These are phyloP conservation scores for Eumacrocentrus americanus DNA, from an alignment of 2,888 invertebrate genomes.

Conservation along the genomic window DNA sequence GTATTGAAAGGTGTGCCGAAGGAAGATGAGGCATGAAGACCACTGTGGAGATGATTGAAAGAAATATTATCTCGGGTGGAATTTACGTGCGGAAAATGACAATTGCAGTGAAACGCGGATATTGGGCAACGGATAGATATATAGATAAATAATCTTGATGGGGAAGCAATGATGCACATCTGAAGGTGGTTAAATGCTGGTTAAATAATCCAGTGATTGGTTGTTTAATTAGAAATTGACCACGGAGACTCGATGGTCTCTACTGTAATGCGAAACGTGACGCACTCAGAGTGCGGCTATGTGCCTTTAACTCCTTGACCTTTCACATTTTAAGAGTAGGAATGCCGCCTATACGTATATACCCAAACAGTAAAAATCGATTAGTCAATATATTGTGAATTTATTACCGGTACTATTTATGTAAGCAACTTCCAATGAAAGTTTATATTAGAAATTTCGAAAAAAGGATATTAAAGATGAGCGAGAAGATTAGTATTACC, in stretches of 20 bases:
- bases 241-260: neutral
- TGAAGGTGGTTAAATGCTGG: neutral
- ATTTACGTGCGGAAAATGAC: neutral
- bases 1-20: neutral
- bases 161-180: neutral
- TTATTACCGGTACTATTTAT: neutral
- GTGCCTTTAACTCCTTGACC: constrained; percentile 16
- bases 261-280: constrained; percentile 11
- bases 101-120: constrained; percentile 5
- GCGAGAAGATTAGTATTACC: too few species aligned
- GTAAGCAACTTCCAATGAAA: neutral
- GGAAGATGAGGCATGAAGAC: neutral
- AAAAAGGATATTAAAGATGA: too few species aligned
- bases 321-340: constrained; percentile 22
- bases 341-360: neutral
- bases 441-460: neutral
- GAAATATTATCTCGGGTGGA: neutral
- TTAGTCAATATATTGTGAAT: too few species aligned
- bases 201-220: neutral
- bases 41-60: neutral
- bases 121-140: neutral
- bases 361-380: neutral
- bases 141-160: neutral
- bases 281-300: neutral
- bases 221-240: neutral